Conservation (phyloP, 2,797 vertebrate species). For the Emydoidea blandingii region DNA sequence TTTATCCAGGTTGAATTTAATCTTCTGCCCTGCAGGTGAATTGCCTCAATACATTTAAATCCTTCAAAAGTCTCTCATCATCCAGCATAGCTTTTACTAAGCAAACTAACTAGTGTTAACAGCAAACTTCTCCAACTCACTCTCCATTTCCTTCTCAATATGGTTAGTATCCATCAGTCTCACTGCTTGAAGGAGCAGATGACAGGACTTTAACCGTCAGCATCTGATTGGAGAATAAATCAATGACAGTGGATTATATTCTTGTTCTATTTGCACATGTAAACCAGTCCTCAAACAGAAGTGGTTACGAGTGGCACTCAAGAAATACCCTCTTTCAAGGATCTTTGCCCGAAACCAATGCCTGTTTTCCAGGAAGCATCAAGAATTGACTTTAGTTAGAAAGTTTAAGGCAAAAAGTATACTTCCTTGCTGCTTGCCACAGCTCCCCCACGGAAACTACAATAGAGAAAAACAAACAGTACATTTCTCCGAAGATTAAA, state of each 20-base stretch:
- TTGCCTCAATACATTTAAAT: not conserved
- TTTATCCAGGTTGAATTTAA: not conserved
- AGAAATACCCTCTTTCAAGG: not conserved
- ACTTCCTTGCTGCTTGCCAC: not conserved
- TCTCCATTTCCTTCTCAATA: not conserved
- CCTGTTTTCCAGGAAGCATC: not conserved
- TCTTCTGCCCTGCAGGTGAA: not conserved
- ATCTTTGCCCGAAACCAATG: not conserved
- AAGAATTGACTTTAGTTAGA: not conserved
- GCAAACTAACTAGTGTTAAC: not conserved
- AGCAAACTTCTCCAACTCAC: not conserved
- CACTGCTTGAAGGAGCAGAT: not conserved
- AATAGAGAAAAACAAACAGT: not conserved
- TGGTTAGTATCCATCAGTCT: not conserved
- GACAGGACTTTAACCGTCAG: not conserved
- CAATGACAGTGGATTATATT: not conserved
- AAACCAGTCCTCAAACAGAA: not conserved
- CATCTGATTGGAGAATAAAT: not conserved
- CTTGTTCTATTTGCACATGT: not conserved
- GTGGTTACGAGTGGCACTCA: not conserved
- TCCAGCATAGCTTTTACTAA: not conserved
- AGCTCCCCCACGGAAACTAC: not conserved
- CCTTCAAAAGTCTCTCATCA: not conserved
- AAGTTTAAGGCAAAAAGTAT: not conserved
- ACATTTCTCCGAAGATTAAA: not conserved